phyloP scores from a whole-genome alignment of 2,113 vertebrate genomes.

The Suricata suricatta region DNA sequence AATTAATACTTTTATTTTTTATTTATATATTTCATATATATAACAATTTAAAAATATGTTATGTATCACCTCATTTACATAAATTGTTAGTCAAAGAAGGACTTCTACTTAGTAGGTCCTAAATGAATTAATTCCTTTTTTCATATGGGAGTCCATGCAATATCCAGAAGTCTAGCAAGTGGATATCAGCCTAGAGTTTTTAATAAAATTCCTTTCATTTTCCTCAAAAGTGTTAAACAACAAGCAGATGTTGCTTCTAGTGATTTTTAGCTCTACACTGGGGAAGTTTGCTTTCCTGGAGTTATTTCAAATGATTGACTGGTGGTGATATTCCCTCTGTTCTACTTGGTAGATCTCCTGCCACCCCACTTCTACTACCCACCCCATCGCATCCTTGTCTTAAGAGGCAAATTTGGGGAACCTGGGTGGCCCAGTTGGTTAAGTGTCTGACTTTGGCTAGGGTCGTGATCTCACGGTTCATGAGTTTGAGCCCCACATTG shows the following conservation, averaged over 20 bases:
- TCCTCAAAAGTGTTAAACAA: not conserved
- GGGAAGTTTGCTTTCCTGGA: not conserved
- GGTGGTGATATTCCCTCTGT: not conserved
- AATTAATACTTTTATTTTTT: not conserved
- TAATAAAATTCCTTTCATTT: conserved; percentile 1
- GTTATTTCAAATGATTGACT: not conserved
- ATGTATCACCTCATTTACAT: not conserved
- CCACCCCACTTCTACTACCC: fast-evolving
- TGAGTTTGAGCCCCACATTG: not conserved
- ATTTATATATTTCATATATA: not conserved
- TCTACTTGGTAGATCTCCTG: fast-evolving
- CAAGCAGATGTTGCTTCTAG: not conserved
- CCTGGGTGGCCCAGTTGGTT: no score
- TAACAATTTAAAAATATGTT: conserved; percentile 13
- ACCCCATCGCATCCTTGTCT: not conserved
- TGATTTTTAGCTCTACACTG: not conserved
- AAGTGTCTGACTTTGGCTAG: not conserved
- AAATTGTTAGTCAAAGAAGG: not conserved
- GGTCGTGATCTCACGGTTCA: not conserved
- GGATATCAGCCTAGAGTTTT: not conserved
- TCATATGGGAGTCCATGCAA: not conserved
- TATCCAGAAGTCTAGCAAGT: not conserved
- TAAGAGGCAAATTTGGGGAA: not conserved
- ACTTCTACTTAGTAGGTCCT: not conserved
- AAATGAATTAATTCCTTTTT: not conserved